These are phyloP conservation scores for Halcyon malimbica DNA, from an alignment of 2,113 vertebrate genomes.

Conservation along the genomic window DNA sequence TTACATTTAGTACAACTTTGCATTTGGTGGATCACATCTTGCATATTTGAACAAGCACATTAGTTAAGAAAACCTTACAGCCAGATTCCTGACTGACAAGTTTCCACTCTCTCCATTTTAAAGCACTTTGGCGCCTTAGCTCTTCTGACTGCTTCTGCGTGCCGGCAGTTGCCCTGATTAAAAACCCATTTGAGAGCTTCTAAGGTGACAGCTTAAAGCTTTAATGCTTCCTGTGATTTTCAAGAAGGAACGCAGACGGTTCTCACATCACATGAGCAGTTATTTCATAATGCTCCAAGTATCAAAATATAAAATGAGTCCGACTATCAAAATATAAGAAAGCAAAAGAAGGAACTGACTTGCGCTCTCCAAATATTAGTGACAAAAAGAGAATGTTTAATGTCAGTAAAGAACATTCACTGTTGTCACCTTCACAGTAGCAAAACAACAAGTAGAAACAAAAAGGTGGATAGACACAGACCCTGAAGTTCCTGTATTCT, in stretches of 20 bases:
- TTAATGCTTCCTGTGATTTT: not conserved
- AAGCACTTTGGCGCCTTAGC: not conserved
- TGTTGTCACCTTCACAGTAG: not conserved
- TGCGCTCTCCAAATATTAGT: not conserved
- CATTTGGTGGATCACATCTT: accelerated
- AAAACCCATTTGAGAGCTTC: slow-evolving; percentile 4
- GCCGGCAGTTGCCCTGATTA: slow-evolving; percentile 20
- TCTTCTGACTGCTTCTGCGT: not conserved
- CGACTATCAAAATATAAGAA: not conserved
- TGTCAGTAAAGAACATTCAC: not conserved
- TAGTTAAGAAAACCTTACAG: not conserved
- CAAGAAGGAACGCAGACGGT: not conserved
- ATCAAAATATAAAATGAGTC: not conserved
- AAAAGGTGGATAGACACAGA: not conserved
- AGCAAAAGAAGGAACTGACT: not conserved
- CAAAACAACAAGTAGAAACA: not conserved
- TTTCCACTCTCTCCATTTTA: not conserved
- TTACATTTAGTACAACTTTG: not conserved
- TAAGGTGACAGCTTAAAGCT: not conserved
- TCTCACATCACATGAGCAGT: not conserved
- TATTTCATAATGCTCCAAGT: not conserved
- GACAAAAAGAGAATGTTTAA: not conserved
- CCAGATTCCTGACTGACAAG: not conserved
- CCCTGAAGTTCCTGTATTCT: not conserved
- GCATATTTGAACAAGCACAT: not conserved